phyloP scores from a whole-genome alignment of 2,888 invertebrate genomes.

The Tipula vernalis region DNA sequence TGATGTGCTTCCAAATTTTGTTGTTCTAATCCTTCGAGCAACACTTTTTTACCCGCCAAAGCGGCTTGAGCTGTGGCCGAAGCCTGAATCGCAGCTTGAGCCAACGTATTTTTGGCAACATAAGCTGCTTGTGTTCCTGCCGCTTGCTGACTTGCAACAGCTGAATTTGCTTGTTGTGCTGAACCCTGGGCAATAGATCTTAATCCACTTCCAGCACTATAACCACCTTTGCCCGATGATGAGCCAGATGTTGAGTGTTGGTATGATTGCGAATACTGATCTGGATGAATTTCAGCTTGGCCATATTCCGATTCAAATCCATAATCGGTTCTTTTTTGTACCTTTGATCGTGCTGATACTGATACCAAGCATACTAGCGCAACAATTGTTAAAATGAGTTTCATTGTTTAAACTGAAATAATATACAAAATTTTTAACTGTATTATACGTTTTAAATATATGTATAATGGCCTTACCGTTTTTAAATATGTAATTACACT shows the following conservation, averaged over 20 bases:
- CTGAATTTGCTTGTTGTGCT: slow-evolving; percentile 56
- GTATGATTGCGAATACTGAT: neutral
- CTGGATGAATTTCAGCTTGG: neutral
- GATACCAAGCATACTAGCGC: neutral
- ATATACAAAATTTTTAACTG: neutral
- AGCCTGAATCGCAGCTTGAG: slow-evolving; percentile 56
- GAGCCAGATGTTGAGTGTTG: neutral
- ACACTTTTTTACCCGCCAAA: slow-evolving; percentile 47
- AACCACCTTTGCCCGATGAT: slow-evolving; percentile 29
- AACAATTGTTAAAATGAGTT: neutral
- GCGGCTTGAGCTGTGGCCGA: slow-evolving; percentile 47
- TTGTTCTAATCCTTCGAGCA: slow-evolving; percentile 50
- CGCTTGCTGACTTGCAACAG: slow-evolving; percentile 50
- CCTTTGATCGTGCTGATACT: neutral
- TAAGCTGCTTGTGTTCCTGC: slow-evolving; percentile 51
- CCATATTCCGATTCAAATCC: neutral
- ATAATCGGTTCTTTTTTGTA: neutral
- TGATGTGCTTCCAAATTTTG: slow-evolving; percentile 55
- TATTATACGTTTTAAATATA: neutral
- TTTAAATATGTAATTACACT: neutral
- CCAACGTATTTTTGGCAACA: slow-evolving; percentile 57
- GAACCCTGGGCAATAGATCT: slow-evolving; percentile 53
- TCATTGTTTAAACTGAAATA: neutral
- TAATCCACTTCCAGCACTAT: slow-evolving; percentile 53
- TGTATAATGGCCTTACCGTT: neutral